Conservation (phyloP, 2,113 vertebrate species). For the Oncorhynchus tshawytscha region DNA sequence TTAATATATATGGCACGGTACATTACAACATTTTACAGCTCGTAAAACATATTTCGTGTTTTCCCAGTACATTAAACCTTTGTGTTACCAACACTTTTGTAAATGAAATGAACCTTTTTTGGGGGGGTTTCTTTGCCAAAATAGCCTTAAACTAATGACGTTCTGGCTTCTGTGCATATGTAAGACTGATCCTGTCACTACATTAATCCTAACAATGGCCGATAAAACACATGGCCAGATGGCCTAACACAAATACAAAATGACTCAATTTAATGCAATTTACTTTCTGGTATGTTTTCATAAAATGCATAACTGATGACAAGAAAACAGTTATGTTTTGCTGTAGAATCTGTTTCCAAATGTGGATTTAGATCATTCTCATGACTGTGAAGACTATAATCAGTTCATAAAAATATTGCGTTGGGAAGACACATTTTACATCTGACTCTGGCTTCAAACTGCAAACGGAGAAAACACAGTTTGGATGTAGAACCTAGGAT, state of each 20-base stretch:
- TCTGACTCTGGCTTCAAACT: background rate
- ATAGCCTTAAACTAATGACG: background rate
- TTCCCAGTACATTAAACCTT: background rate
- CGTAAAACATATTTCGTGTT: background rate
- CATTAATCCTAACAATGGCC: background rate
- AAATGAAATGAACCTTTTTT: background rate
- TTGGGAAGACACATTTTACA: background rate
- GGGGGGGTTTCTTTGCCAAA: background rate
- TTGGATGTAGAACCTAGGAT: background rate
- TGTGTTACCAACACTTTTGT: background rate
- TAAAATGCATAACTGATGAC: background rate
- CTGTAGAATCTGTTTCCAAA: background rate
- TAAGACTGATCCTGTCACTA: background rate
- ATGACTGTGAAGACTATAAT: too few relatives aligned
- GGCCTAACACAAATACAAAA: background rate
- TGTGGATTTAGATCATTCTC: background rate
- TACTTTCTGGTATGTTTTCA: background rate
- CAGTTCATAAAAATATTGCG: background rate
- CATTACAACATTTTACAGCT: conserved; percentile 3
- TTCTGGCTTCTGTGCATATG: conserved; percentile 1
- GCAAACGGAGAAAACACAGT: background rate
- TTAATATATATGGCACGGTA: background rate
- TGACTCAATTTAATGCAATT: background rate
- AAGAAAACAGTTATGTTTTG: background rate
- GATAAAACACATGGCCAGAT: background rate